Conservation (phyloP, 2,888 invertebrate species). For the Megamerina dolium region DNA sequence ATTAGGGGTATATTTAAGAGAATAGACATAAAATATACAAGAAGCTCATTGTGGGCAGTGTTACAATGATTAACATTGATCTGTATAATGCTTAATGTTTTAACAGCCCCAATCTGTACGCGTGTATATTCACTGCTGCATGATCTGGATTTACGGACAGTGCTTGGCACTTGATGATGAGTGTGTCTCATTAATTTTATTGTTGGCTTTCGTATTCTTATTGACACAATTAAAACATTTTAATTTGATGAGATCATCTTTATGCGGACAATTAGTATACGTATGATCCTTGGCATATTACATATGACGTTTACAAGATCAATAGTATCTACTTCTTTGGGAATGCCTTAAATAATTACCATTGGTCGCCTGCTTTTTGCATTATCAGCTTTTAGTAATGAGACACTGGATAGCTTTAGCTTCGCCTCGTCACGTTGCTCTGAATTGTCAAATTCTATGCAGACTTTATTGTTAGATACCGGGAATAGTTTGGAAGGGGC, state of each 20-base stretch:
- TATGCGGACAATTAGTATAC: neutral
- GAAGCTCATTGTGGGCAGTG: neutral
- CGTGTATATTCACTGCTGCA: neutral
- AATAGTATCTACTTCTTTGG: neutral
- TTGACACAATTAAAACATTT: slow-evolving; percentile 2
- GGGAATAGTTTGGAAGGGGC: neutral
- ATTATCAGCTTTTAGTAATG: neutral
- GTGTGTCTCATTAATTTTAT: neutral
- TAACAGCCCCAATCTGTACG: slow-evolving; percentile 1
- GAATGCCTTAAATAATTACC: neutral
- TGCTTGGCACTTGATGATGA: neutral
- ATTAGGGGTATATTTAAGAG: neutral
- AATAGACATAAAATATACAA: neutral
- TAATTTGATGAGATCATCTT: neutral
- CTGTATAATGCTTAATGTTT: neutral
- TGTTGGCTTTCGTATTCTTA: neutral
- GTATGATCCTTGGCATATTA: neutral
- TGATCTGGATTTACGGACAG: neutral
- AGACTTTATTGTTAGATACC: slow-evolving; percentile 1
- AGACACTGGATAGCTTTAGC: neutral
- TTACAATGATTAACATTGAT: neutral
- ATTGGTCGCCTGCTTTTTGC: neutral
- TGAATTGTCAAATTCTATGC: neutral
- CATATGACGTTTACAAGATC: neutral
- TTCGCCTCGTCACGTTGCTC: neutral